Conservation (phyloP, 23 tunicate species). For the Trididemnum nubilum region DNA sequence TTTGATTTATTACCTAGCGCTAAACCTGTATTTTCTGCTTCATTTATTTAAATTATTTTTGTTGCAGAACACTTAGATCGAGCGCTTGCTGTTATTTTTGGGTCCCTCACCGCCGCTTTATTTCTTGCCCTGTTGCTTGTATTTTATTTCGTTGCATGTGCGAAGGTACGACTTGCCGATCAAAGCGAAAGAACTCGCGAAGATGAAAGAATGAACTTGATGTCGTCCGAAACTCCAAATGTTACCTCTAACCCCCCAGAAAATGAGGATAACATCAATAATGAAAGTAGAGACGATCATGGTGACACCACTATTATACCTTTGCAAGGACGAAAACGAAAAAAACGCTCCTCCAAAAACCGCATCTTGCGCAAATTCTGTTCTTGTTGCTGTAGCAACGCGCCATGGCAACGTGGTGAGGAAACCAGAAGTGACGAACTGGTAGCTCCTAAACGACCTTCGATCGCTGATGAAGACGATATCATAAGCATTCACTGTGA, state of each 20-base stretch:
- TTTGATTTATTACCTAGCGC: background rate
- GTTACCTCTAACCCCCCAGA: background rate
- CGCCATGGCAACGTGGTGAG: slow-evolving; percentile 73
- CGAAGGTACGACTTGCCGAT: background rate
- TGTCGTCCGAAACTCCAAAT: background rate
- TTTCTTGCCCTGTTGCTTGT: background rate
- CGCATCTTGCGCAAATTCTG: slow-evolving; percentile 43
- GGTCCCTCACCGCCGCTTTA: background rate
- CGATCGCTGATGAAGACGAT: slow-evolving; percentile 24
- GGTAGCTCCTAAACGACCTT: background rate
- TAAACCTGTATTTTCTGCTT: background rate
- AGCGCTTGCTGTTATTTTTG: slow-evolving; percentile 26
- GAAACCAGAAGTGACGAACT: background rate
- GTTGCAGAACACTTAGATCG: slow-evolving; percentile 42
- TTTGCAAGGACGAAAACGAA: background rate
- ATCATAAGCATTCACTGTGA: slow-evolving; percentile 27
- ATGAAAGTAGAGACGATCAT: too few relatives aligned
- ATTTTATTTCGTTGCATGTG: background rate
- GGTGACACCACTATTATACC: background rate
- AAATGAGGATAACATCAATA: too few relatives aligned
- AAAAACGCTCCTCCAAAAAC: slow-evolving; percentile 12
- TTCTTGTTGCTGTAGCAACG: slow-evolving; percentile 77
- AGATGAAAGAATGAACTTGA: slow-evolving; percentile 2
- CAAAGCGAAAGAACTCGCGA: background rate
- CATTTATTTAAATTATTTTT: background rate